phyloP scores from a whole-genome alignment of 2,888 invertebrate genomes.

The Carpatolechia fugitivella region DNA sequence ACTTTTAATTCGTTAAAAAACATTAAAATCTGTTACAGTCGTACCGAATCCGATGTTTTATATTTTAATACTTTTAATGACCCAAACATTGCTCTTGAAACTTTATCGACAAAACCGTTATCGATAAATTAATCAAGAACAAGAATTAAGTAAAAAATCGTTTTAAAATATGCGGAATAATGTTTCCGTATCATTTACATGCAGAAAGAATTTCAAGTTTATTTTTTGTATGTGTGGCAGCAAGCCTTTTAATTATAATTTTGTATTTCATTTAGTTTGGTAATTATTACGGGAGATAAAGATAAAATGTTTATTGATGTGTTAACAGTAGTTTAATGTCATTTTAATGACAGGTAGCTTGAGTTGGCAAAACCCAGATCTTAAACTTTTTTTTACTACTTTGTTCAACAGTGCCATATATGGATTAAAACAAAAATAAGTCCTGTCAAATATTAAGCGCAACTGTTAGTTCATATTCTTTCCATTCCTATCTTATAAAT shows the following conservation, averaged over 20 bases:
- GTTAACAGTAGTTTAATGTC: neutral
- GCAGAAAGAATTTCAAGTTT: conserved; percentile 23
- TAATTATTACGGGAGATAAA: neutral
- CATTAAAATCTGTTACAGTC: neutral
- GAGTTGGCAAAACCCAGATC: too few relatives aligned
- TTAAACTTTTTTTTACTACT: too few relatives aligned
- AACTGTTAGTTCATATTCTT: too few relatives aligned
- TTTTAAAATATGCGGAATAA: conserved; percentile 18
- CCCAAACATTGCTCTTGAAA: neutral
- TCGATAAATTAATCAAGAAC: conserved; percentile 21
- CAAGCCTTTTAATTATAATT: too few relatives aligned
- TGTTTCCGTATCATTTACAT: conserved; percentile 32
- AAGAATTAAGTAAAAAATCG: neutral
- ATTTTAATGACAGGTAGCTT: neutral
- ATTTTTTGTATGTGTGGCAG: neutral
- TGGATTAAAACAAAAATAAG: too few relatives aligned
- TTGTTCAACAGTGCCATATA: too few relatives aligned
- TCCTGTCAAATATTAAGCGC: too few relatives aligned
- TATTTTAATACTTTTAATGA: conserved; percentile 2
- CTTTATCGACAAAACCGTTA: conserved; percentile 27
- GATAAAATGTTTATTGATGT: neutral
- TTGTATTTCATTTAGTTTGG: too few relatives aligned
- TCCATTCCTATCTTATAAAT: too few relatives aligned
- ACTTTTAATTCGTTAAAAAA: neutral
- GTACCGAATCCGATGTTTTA: neutral